Conservation (phyloP, 2,888 invertebrate genomes). For the Cenopis cana region DNA sequence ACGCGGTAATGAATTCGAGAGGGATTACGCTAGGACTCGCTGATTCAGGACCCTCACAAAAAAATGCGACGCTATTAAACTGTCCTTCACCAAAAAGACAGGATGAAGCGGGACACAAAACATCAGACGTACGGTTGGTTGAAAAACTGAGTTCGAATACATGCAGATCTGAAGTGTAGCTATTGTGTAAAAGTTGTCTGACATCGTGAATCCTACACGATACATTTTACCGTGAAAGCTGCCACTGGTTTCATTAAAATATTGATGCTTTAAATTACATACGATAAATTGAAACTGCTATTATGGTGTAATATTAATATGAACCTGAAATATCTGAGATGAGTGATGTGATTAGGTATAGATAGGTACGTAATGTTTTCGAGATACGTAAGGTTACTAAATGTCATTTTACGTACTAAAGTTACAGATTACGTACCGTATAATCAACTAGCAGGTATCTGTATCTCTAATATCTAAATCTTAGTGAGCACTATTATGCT, state of each 20-base stretch:
- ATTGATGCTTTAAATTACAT: background rate
- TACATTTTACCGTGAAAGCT: constrained; percentile 51
- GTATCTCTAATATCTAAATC: no score
- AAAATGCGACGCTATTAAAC: background rate
- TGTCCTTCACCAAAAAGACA: constrained; percentile 14
- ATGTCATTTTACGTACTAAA: no score
- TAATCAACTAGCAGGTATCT: no score
- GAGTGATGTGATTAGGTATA: no score
- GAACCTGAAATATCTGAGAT: no score
- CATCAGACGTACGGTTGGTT: background rate
- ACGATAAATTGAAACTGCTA: no score
- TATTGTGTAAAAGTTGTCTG: constrained; percentile 67
- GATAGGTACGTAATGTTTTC: no score
- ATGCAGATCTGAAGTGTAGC: constrained; percentile 3
- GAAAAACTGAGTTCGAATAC: background rate
- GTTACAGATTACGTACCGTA: no score
- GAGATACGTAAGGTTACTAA: no score
- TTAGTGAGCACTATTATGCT: no score
- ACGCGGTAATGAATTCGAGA: constrained; percentile 67
- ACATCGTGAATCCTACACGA: constrained; percentile 64
- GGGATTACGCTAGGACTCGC: constrained; percentile 62
- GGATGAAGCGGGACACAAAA: constrained; percentile 11
- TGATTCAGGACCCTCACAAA: constrained; percentile 39
- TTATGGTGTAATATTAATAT: no score
- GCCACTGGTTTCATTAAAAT: background rate